Base-by-base conservation (phyloP, 2,888 invertebrate genomes). In the Brachypterus glaber region DNA sequence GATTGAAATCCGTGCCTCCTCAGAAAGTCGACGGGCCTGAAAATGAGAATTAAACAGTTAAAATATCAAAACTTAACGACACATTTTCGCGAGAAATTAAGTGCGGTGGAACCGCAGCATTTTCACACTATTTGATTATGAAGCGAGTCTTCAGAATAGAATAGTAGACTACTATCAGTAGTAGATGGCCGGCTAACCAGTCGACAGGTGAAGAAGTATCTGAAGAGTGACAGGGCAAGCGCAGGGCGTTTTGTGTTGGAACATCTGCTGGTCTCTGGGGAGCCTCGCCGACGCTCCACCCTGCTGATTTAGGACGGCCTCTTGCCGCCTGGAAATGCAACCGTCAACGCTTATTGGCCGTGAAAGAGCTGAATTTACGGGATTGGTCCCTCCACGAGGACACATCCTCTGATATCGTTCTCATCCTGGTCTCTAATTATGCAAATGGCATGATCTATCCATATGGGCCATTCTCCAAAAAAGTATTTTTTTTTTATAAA, bases 151-250 rank as follows among this genome's bases (percentile, higher is more conserved):
- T n/a, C n/a, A n/a, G n/a, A n/a, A n/a, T n/a, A n/a, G n/a, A n/a
- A n/a, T n/a, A n/a, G n/a, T n/a, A n/a, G n/a, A n/a, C n/a, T n/a
- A n/a, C n/a, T n/a, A n/a, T n/a, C n/a, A n/a, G n/a, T n/a, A n/a
- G n/a, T 4, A 9, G 8, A 52, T 50, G 53, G 52, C 51, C 50
- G 52, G 43, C 51, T 35, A 40, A 41, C 44, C 41, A 38, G 37
- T 43, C 43, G 52, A 54, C 58, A 59, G 60, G 59, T 59, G 60
- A 54, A 55, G 58, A 59, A 59, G 55, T 56, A 56, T 42, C 52
- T 51, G 59, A 60, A 59, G 56, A 58, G 58, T 21, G 54, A 52
- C 48, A 46, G 51, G 48, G 52, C 52, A 52, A 47, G 51, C 53
- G 53, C 50, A 45, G 41, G 39, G 45, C 41, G 41, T 43, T 41